Evolutionary conservation across 2,888 invertebrate species (phyloP), one percentile per base, ranked within the genome.

Genomic region (Sclerodermus sp.): DNA sequence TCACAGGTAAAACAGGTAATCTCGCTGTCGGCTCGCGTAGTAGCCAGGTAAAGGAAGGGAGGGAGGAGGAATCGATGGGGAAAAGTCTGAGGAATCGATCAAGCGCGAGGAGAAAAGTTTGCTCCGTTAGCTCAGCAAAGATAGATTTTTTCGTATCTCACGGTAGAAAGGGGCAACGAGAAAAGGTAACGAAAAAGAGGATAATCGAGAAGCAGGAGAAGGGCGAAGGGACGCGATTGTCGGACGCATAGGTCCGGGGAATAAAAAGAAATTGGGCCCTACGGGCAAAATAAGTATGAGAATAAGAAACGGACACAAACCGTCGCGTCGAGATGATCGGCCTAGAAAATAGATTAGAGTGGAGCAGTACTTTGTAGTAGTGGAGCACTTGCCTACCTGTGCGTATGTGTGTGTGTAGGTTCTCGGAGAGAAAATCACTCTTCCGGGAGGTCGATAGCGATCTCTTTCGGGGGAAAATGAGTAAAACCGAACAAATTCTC

Each of bases 71-170:
- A 10, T 30, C 47, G 42, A 12, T 16, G 32, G 39, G 50, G 36
- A 40, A 56, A 51, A 52, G 42, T 51, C 37, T 46, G 57, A 42
- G 53, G 55, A 54, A 51, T 61, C 61, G 60, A 60, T 60, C 57
- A 61, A 62, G 63, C 66, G 60, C 57, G 55, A 65, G n/a, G n/a
- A n/a, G 57, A 60, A 63, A 51, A 62, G 61, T 60, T 62, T 51
- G 47, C 55, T 49, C n/a, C n/a, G n/a, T n/a, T 34, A 44, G 50
- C 47, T 43, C 45, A 42, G 53, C 51, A 47, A 58, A 54, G 50
- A 57, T 62, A 58, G n/a, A n/a, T n/a, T n/a, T n/a, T n/a, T n/a
- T n/a, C n/a, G n/a, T n/a, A n/a, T n/a, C n/a, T n/a, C n/a, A n/a
- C n/a, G n/a, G n/a, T n/a, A n/a, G n/a, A n/a, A n/a, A n/a, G n/a